These are phyloP conservation scores for Burhinus oedicnemus DNA, from an alignment of 2,113 vertebrate genomes.

Conservation along the genomic window DNA sequence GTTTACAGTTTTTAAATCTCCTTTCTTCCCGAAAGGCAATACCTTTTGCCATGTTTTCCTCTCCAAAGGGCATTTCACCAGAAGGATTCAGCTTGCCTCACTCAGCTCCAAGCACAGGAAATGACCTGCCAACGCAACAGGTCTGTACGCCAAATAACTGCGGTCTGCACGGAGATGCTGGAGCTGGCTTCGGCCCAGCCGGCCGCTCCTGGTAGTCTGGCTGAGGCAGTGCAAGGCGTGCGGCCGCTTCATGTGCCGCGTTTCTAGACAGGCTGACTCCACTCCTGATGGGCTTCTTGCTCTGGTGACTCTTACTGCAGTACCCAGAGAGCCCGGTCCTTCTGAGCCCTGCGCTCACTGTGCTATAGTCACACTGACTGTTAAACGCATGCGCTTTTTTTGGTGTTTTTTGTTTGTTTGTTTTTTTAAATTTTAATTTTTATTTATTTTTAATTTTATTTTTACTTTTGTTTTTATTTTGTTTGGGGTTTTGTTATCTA, in stretches of 20 bases:
- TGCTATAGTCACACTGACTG: not conserved
- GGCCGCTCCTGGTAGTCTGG: not conserved
- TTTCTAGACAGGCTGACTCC: not conserved
- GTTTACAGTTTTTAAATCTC: not conserved
- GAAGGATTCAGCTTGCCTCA: accelerated
- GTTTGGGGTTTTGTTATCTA: not conserved
- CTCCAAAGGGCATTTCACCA: not conserved
- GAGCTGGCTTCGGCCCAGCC: not conserved
- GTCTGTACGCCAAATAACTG: not conserved
- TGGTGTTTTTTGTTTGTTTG: no score
- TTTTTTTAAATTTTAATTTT: not conserved
- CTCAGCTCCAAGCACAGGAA: not conserved
- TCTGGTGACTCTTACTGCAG: not conserved
- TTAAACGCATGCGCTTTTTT: not conserved
- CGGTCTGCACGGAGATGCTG: accelerated
- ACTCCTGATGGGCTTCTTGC: not conserved
- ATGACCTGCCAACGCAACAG: accelerated
- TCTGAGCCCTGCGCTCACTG: not conserved
- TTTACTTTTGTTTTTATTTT: not conserved
- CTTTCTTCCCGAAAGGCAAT: not conserved
- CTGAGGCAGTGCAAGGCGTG: accelerated
- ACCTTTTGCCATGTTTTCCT: not conserved
- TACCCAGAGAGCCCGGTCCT: not conserved
- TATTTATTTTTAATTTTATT: not conserved
- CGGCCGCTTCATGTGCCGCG: accelerated